Evolutionary conservation across 2,113 vertebrate species (phyloP), one percentile per base, ranked within the genome.

Genomic region (Microtus pennsylvanicus): DNA sequence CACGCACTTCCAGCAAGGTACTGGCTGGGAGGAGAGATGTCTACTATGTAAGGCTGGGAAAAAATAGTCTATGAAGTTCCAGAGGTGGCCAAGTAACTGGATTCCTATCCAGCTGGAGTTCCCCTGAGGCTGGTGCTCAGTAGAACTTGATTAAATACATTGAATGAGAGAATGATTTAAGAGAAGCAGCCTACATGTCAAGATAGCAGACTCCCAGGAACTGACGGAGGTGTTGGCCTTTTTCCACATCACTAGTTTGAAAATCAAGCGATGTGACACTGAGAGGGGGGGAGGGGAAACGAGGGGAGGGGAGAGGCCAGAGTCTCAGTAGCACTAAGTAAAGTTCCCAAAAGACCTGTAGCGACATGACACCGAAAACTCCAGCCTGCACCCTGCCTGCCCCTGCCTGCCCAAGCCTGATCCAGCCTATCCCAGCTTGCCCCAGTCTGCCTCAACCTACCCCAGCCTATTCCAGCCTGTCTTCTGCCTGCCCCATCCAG

Each of bases 41-140:
- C 42, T 4, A 0, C 33, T 14, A 0, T 3, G 0, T 21, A 12
- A 52, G 22, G 5, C 52, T 3, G 38, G 45, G 75, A 52, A 13
- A 5, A 22, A 1, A 0, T 0, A 38, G 33, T 55, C 35, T 19
- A 38, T 16, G 28, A 21, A 21, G 75, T 35, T 78, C 12, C 74
- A 90, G 74, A 22, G n/a, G 75, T 76, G 55, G 10, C 12, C 1
- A 1, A 24, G 91, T n/a, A 3, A 3, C 5, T 47, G 16, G 30
- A 42, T 13, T 3, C 52, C 12, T 1, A 0, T 12, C 52, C 55
- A 1, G 0, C 0, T 14, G 74, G 42, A 38, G 45, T 30, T 14
- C 35, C 47, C 45, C 77, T 3, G 30, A 52, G 80, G 74, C 4
- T 0, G 26, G 19, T 30, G 19, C 74, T 61, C n/a, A 14, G 16